Percentiles rank a stretch among this genome's conserved stretches.
phyloP scores from a whole-genome alignment of 2,113 vertebrate genomes.

The Callaeas wilsoni region DNA sequence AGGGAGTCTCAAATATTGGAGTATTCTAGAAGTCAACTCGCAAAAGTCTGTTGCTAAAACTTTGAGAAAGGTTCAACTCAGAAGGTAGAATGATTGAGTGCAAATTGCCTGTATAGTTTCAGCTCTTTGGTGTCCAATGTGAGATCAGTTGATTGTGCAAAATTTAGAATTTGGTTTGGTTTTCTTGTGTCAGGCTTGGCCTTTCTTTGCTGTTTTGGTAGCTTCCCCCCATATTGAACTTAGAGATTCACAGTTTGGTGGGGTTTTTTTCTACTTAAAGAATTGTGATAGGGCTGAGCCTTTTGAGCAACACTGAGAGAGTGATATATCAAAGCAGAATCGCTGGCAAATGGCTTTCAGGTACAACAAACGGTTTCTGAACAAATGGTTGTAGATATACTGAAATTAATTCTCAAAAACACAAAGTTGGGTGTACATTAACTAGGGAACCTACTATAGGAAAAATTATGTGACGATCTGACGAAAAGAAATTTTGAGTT shows the following conservation, averaged over 20 bases:
- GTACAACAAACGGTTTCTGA: neutral
- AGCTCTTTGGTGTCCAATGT: neutral
- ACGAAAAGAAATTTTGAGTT: neutral
- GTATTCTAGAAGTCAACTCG: neutral
- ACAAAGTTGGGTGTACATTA: neutral
- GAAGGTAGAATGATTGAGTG: neutral
- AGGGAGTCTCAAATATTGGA: neutral
- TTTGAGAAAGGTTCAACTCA: neutral
- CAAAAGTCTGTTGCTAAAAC: neutral
- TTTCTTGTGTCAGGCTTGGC: neutral
- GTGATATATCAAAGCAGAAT: neutral
- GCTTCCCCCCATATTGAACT: neutral
- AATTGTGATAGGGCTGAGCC: neutral
- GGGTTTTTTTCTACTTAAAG: neutral
- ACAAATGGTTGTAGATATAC: neutral
- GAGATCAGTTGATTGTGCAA: neutral
- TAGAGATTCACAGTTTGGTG: fast-evolving
- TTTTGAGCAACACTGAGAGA: neutral
- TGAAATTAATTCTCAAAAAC: neutral
- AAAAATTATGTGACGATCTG: neutral
- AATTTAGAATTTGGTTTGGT: neutral
- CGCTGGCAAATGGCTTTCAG: neutral
- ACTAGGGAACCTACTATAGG: neutral
- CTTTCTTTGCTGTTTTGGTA: neutral
- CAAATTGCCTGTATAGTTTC: neutral